Conservation (phyloP, 2,113 vertebrate species). For the Lampris incognitus region DNA sequence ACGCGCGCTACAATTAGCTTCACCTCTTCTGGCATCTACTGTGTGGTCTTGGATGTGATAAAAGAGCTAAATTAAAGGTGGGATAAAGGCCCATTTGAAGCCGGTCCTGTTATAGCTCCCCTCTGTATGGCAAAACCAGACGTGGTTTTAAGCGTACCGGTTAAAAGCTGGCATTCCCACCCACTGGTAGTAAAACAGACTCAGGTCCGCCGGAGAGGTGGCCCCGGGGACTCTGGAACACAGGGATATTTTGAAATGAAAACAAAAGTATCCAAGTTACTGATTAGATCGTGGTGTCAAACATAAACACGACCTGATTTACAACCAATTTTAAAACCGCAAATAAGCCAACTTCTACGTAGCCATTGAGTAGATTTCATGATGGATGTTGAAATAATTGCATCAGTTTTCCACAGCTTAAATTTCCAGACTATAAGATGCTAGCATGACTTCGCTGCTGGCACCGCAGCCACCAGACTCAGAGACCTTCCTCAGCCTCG, state of each 20-base stretch:
- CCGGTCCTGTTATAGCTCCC: slow-evolving; percentile 35
- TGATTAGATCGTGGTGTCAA: slow-evolving; percentile 16
- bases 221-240: slow-evolving; percentile 29
- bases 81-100: slow-evolving; percentile 33
- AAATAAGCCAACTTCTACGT: slow-evolving; percentile 24
- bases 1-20: not conserved
- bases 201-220: not conserved
- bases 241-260: slow-evolving; percentile 45
- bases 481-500: not conserved
- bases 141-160: slow-evolving; percentile 40
- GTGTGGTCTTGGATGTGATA: slow-evolving; percentile 33
- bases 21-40: slow-evolving; percentile 39
- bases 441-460: slow-evolving; percentile 1
- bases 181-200: not conserved
- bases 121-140: slow-evolving; percentile 47
- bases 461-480: not conserved
- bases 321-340: slow-evolving; percentile 32
- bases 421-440: not conserved
- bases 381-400: not conserved
- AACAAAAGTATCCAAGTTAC: slow-evolving; percentile 48
- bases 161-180: slow-evolving; percentile 13
- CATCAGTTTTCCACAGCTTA: slow-evolving; percentile 29
- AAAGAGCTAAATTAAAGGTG: slow-evolving; percentile 50
- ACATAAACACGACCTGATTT: not conserved
- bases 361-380: not conserved